A percentile compares a stretch with the other conserved stretches of the same genome.
Conservation (phyloP, 2,113 vertebrate species). For the Clarias batrachus region DNA sequence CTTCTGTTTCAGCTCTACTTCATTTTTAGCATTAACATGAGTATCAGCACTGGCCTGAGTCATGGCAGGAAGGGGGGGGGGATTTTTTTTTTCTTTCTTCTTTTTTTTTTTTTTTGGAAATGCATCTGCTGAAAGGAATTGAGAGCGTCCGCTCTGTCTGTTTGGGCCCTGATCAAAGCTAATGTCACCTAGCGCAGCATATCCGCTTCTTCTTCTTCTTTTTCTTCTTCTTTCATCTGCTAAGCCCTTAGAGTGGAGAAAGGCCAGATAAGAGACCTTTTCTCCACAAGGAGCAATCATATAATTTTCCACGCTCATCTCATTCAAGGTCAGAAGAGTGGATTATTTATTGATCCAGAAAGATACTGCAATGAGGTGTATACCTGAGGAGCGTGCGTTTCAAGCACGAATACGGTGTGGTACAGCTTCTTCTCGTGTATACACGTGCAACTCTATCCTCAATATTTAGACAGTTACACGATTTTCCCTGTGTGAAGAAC, state of each 20-base stretch:
- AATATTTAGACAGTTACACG: too few species aligned
- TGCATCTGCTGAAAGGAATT: conserved; percentile 9
- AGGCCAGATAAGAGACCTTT: conserved; percentile 35
- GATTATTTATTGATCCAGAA: conserved; percentile 57
- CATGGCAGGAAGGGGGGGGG: background rate
- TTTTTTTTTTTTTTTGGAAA: background rate
- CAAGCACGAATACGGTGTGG: conserved; percentile 31
- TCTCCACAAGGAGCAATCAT: conserved; percentile 44
- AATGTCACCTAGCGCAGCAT: background rate
- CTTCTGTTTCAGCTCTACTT: background rate
- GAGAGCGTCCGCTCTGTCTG: conserved; percentile 10
- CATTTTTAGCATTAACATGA: background rate
- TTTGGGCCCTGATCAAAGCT: conserved; percentile 44
- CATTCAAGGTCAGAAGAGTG: conserved; percentile 52
- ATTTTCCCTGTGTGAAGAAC: too few species aligned
- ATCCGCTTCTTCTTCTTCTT: conserved; percentile 10
- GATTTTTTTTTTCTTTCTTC: background rate
- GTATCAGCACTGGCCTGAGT: background rate
- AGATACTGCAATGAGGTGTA: conserved; percentile 37
- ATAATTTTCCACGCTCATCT: conserved; percentile 49
- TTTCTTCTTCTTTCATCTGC: conserved; percentile 51
- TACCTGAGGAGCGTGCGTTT: conserved; percentile 33
- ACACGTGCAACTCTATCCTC: background rate
- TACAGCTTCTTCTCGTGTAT: background rate
- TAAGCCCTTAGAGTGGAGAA: conserved; percentile 25